Evolutionary conservation across 2,888 invertebrate genomes (phyloP), one percentile per base, ranked within the genome.

Genomic region (Vesta saturnalis): DNA sequence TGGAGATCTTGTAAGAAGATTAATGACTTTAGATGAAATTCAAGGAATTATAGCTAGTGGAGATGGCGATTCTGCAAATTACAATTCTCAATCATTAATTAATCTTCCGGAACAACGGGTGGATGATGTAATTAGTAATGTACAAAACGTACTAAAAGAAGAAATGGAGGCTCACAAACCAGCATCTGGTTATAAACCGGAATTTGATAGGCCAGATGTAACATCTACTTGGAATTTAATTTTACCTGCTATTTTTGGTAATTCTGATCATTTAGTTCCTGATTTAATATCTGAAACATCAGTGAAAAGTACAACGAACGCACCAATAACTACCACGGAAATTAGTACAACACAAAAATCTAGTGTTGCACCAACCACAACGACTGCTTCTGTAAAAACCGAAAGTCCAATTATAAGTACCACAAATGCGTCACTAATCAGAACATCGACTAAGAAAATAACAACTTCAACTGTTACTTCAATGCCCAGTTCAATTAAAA

Each of bases 11-110:
- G 90, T 94, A 0, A 94, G 93, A 78, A 87, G 92, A 68, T 86
- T 94, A 30, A 95, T 95, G 94, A 94, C 94, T 5, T 84, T 94
- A 76, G 89, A 92, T 77, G 93, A 95, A 84, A 94, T 95, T 72
- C 93, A 94, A 80, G 91, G 92, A 47, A 91, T 95, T 68, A 93
- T 94, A 30, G 94, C 94, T 0, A 92, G 91, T 35, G 93, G 94
- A 0, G 93, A 93, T 79, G 90, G 90, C 66, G 89, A 91, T 54
- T 89, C 77, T 85, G 87, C 73, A 83, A 87, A 80, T 81, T 88
- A 69, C 84, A 86, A 83, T 81, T 86, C 75, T 81, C 76, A 80
- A 6, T 75, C 78, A 1, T 69, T 73, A 43, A 75, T 76, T 2
- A 79, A 80, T 58, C 72, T 80, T 55, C 89, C 91, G 0, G 89